A percentile compares a stretch with the other conserved stretches of the same genome.
Conservation (phyloP, 1,140 invertebrate species). For the Pinna nobilis region DNA sequence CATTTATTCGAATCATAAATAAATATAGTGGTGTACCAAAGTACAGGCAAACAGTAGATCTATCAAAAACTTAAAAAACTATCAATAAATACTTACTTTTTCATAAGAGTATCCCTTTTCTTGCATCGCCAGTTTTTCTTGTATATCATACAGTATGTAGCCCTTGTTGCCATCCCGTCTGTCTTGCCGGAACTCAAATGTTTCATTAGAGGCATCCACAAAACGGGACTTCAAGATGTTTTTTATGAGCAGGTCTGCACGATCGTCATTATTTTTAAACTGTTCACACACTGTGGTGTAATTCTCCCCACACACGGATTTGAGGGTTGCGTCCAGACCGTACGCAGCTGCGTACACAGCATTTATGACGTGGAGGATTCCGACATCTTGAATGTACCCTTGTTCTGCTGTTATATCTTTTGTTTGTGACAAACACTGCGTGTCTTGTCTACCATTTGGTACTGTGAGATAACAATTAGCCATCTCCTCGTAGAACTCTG, state of each 20-base stretch:
- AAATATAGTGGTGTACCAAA: no score
- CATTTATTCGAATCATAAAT: no score
- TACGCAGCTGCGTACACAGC: constrained; percentile 64
- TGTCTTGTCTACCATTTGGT: constrained; percentile 41
- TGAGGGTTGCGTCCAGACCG: constrained; percentile 61
- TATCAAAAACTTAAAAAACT: neutral
- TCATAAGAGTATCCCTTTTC: constrained; percentile 50
- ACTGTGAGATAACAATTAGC: constrained; percentile 65
- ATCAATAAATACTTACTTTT: constrained; percentile 44
- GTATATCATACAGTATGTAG: constrained; percentile 55
- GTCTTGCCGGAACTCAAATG: constrained; percentile 56
- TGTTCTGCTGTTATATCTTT: constrained; percentile 47
- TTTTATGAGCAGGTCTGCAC: constrained; percentile 48
- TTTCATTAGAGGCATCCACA: constrained; percentile 49
- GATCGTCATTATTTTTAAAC: constrained; percentile 49
- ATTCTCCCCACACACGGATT: constrained; percentile 57
- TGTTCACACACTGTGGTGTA: constrained; percentile 66
- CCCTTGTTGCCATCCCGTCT: constrained; percentile 62
- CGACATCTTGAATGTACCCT: constrained; percentile 62
- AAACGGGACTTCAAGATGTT: constrained; percentile 62
- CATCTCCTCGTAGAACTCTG: constrained; percentile 68
- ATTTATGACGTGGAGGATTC: constrained; percentile 66
- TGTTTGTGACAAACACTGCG: constrained; percentile 45
- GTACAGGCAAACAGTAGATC: no score
- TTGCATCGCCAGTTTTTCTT: constrained; percentile 31